phyloP scores from a whole-genome alignment of 2,888 invertebrate genomes.

The Bhutanitis thaidina region DNA sequence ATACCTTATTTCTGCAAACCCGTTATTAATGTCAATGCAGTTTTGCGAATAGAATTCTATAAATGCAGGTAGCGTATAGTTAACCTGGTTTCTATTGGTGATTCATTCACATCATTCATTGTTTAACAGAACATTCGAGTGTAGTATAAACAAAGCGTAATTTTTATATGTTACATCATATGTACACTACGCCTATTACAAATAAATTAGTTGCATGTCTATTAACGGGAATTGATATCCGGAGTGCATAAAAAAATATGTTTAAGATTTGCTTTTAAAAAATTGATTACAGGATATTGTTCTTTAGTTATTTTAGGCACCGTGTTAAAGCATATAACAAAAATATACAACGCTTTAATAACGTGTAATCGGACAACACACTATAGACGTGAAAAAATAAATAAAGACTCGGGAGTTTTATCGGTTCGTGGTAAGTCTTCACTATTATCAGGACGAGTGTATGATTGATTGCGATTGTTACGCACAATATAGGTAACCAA shows the following conservation, averaged over 20 bases:
- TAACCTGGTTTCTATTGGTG: not conserved
- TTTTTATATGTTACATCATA: too few relatives aligned
- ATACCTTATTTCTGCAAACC: slow-evolving; percentile 18
- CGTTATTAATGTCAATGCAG: slow-evolving; percentile 9
- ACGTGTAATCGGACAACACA: not conserved
- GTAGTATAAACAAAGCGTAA: too few relatives aligned
- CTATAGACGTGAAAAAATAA: not conserved
- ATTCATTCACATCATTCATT: slow-evolving; percentile 1
- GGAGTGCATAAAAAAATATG: too few relatives aligned
- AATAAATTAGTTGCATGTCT: too few relatives aligned
- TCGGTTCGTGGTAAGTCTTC: not conserved
- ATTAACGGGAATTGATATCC: too few relatives aligned
- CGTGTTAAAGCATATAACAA: too few relatives aligned
- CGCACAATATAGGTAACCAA: not conserved
- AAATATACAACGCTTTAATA: too few relatives aligned
- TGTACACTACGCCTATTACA: too few relatives aligned
- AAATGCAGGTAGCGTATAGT: not conserved
- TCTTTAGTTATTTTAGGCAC: too few relatives aligned
- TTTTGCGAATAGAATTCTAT: slow-evolving; percentile 10
- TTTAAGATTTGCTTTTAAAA: too few relatives aligned
- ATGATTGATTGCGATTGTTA: slow-evolving; percentile 15
- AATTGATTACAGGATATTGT: too few relatives aligned
- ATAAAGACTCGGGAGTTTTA: not conserved
- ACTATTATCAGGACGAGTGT: not conserved
- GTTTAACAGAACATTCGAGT: too few relatives aligned